Evolutionary conservation across 1,140 invertebrate genomes (phyloP).

Genomic region (Diuraphis noxia): DNA sequence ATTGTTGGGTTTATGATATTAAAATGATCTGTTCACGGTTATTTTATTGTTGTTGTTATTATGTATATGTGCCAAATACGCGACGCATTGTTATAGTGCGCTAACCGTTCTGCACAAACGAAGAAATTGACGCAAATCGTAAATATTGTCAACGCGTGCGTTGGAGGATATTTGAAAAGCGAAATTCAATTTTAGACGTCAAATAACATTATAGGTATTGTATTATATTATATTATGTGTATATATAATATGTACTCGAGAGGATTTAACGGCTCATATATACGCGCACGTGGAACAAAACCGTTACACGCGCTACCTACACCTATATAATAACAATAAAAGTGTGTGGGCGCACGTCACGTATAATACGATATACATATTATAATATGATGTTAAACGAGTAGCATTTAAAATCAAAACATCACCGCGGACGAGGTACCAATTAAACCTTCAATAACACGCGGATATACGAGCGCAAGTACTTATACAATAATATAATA

Average conservation of each 20-base stretch:
- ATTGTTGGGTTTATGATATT: not conserved
- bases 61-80: not conserved
- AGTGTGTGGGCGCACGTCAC: not conserved
- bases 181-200: not conserved
- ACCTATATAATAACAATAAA: not conserved
- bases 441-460: conserved; percentile 17
- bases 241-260: not conserved
- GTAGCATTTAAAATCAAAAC: conserved; percentile 9
- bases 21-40: not conserved
- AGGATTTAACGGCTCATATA: not conserved
- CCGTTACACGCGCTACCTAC: not conserved
- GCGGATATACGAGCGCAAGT: not conserved
- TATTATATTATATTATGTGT: not conserved
- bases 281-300: conserved; percentile 16
- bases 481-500: not conserved
- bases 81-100: not conserved
- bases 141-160: not conserved
- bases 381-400: not conserved
- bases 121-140: not conserved
- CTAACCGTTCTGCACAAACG: not conserved
- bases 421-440: not conserved
- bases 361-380: not conserved
- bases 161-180: not conserved
- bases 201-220: too few species aligned
- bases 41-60: not conserved